Evolutionary conservation across 2,113 vertebrate genomes (phyloP), one percentile per base, ranked within the genome.

Genomic region (Pluvianellus socialis): DNA sequence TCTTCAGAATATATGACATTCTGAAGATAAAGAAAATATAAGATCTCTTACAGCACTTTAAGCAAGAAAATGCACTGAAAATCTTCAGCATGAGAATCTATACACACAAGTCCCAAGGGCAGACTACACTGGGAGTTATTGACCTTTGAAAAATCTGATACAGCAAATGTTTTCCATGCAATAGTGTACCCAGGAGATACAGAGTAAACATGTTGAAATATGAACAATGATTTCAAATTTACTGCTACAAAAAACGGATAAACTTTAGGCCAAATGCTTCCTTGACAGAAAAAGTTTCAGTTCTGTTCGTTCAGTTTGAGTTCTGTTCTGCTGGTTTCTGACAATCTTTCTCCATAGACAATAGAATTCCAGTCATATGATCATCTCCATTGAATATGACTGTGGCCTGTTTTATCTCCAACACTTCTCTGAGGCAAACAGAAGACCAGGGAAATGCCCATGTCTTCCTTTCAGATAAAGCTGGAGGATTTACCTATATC

Each of bases 141-240:
- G 84, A 95, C 86, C 90, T 94, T 92, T 82, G 62, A 94, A 82
- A 94, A 93, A 88, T 94, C 24, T 91, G 68, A 95, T 88, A 76
- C 42, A 91, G 49, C 40, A 75, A 97, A 81, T 84, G 28, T 92
- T 96, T 96, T 93, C 63, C 49, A 82, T 71, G 68, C 49, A 84
- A 61, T 66, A 81, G 22, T 63, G n/a, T 38, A 58, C 83, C 23
- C 83, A 71, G 76, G 76, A 96, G 80, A 92, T 9, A 12, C 47
- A 77, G 55, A 77, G 52, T 75, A 95, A 95, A 90, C 49, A 73
- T 92, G 89, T 30, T 85, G 47, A 91, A 92, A 94, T 87, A 93
- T 82, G 80, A 95, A 88, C 53, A 86, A 42, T 33, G 0, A 70
- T 88, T 90, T 94, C 35, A 93, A 72, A 76, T 73, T 88, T 81